Base-by-base conservation (phyloP, 2,797 vertebrate species). In the Notolabrus celidotus region DNA sequence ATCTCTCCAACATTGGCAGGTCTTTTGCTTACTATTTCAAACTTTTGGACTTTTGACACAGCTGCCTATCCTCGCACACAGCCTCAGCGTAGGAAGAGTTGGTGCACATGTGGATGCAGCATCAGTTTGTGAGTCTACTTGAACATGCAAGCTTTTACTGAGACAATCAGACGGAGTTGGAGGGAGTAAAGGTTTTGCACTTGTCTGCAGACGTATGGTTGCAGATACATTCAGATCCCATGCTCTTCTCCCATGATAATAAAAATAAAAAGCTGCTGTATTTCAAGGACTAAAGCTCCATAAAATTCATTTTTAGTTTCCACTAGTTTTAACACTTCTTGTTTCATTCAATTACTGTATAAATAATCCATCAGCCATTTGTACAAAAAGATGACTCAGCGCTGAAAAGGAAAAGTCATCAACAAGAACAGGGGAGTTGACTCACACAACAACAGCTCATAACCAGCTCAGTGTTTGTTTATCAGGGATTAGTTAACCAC, bases 361-460 rank as follows among this genome's bases (percentile, higher is more conserved):
- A 80, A 88, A 82, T 84, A 85, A 82, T 78, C 60, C 45, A 72
- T 75, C 58, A 59, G 54, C 69, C 52, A 50, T 84, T 85, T 68
- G 71, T 62, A 73, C 43, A 14, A 77, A 87, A 59, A 12, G 12
- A 77, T 91, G 89, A 92, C 55, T 92, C 85, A 88, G 70, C n/a
- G 62, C 27, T 75, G 71, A 84, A 71, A 73, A 76, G 83, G 27
- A 72, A 72, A 84, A 84, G 83, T 89, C 83, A 86, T 89, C 85
- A 56, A 85, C 83, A 84, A 86, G 82, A 89, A 89, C 86, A 89
- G 74, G 76, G 79, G 70, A 79, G 64, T 70, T 91, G 88, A 91
- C 71, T 93, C 85, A 91, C 70, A 79, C 74, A 86, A 88, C 78
- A 86, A 85, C 88, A 85, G 81, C 71, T 86, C 80, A 54, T 66